A percentile compares a stretch with the other conserved stretches of the same genome.
Evolutionary conservation across 2,888 invertebrate species (phyloP).

Genomic region (Litoditis marina): DNA sequence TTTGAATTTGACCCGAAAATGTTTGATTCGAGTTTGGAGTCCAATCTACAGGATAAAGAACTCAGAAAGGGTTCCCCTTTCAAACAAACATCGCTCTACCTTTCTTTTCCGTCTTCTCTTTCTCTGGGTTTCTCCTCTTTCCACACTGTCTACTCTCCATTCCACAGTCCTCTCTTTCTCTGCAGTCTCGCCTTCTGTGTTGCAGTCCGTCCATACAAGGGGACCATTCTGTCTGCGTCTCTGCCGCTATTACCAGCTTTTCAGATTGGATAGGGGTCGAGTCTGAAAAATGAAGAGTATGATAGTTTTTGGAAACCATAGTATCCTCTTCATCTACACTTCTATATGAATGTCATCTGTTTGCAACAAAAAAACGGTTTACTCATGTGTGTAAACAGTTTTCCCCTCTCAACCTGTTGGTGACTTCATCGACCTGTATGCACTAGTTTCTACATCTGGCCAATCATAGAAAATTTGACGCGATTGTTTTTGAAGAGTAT

Average conservation of each 20-base stretch:
- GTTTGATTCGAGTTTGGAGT: too few relatives aligned
- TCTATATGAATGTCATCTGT: too few relatives aligned
- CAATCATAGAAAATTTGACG: too few relatives aligned
- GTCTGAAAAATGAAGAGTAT: background rate
- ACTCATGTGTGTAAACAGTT: too few relatives aligned
- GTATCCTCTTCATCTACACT: too few relatives aligned
- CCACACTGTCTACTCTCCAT: slow-evolving; percentile 22
- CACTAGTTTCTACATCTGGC: too few relatives aligned
- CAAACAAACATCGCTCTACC: background rate
- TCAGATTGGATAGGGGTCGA: slow-evolving; percentile 10
- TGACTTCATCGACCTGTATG: too few relatives aligned
- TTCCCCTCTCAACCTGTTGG: too few relatives aligned
- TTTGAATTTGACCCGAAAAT: too few relatives aligned
- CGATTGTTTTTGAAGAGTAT: too few relatives aligned
- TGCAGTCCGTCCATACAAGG: slow-evolving; percentile 44
- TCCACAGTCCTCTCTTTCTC: slow-evolving; percentile 20
- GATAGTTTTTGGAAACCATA: background rate
- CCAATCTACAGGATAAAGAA: too few relatives aligned
- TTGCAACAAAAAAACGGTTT: too few relatives aligned
- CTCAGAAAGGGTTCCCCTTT: slow-evolving; percentile 3
- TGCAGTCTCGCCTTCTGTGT: slow-evolving; percentile 26
- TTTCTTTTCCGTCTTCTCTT: slow-evolving; percentile 1
- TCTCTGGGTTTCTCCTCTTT: background rate
- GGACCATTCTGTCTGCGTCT: slow-evolving; percentile 31
- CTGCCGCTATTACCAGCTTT: slow-evolving; percentile 22